phyloP scores from a whole-genome alignment of 2,797 vertebrate genomes.

The Avahi laniger region DNA sequence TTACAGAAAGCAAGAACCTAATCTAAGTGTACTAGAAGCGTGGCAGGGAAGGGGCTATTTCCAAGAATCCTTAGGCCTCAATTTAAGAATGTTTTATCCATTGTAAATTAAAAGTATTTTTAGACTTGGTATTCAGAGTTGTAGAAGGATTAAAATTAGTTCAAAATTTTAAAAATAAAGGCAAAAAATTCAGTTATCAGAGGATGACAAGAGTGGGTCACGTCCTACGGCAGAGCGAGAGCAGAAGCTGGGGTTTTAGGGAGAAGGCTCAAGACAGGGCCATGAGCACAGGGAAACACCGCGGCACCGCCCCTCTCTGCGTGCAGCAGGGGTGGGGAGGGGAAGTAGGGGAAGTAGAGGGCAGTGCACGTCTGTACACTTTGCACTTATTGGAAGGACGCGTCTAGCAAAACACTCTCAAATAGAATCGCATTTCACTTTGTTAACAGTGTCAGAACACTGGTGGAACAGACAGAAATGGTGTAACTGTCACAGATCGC shows the following conservation, averaged over 20 bases:
- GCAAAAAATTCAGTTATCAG: background rate
- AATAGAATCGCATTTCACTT: background rate
- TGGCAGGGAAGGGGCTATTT: background rate
- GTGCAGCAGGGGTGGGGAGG: too few relatives aligned
- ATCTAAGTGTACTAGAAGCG: background rate
- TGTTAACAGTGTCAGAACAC: background rate
- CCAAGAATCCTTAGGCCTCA: background rate
- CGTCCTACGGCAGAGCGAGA: too few relatives aligned
- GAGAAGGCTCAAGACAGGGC: background rate
- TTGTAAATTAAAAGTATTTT: background rate
- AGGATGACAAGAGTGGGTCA: background rate
- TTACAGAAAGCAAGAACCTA: background rate
- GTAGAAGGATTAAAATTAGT: background rate
- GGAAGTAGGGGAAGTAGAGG: too few relatives aligned
- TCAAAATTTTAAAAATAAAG: background rate
- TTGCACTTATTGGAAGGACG: background rate
- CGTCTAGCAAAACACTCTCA: background rate
- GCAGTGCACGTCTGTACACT: background rate
- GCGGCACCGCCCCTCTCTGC: rapidly evolving
- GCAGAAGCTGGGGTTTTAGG: background rate
- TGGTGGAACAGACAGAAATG: background rate
- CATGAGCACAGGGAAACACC: background rate
- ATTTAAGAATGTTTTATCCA: background rate
- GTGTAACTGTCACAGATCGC: background rate
- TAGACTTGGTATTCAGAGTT: background rate